A percentile compares a stretch with the other conserved stretches of the same genome.
Evolutionary conservation across 2,797 vertebrate species (phyloP).

Genomic region (Clangula hyemalis): DNA sequence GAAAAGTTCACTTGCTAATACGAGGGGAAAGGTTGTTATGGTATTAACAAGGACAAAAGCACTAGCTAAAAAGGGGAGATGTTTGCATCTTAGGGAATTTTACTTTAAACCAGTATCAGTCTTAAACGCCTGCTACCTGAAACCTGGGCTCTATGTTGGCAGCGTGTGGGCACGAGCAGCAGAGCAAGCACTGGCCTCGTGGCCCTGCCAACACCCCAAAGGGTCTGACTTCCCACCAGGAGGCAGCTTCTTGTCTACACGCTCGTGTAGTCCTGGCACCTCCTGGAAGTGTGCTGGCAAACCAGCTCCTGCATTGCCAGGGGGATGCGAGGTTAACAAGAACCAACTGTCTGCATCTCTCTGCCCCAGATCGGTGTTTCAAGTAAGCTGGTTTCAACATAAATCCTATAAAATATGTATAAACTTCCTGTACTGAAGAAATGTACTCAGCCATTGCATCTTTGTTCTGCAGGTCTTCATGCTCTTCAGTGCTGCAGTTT

Average conservation of each 20-base stretch:
- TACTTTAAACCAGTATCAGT: background rate
- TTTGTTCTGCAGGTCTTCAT: background rate
- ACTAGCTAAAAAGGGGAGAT: background rate
- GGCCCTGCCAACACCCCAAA: background rate
- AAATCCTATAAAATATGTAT: background rate
- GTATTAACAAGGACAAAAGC: background rate
- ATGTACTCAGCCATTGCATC: fast-evolving
- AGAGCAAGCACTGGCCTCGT: fast-evolving
- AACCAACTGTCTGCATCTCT: background rate
- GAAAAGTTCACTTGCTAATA: background rate
- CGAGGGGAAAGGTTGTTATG: background rate
- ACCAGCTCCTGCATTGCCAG: background rate
- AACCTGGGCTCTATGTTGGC: background rate
- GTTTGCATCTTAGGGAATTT: background rate
- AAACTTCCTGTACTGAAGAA: background rate
- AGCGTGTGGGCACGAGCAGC: background rate
- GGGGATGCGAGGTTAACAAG: background rate
- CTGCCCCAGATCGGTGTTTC: background rate
- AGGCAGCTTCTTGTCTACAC: background rate
- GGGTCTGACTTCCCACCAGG: background rate
- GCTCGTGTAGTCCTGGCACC: background rate
- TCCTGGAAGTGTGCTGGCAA: background rate
- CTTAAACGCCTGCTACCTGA: background rate
- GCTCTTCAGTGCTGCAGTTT: background rate
- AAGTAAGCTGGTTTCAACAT: background rate